Base-by-base conservation (phyloP, 2,113 vertebrate genomes). In the Nyctibius bracteatus region DNA sequence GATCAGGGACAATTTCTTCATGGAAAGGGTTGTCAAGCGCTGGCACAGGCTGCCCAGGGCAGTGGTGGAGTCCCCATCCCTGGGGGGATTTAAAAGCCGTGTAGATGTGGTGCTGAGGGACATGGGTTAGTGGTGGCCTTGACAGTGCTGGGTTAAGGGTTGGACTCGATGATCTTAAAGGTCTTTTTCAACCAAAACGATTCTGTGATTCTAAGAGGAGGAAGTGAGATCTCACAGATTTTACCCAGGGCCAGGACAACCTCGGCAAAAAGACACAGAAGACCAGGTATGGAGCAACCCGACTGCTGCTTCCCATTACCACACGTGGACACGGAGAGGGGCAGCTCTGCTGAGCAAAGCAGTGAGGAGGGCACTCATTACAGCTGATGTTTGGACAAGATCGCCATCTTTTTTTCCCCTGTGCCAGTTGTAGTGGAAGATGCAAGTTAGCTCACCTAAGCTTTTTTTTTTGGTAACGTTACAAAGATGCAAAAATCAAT, bases 391-490 rank as follows among this genome's bases (percentile, higher is more conserved):
- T 49, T 54, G 65, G 49, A 73, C 27, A 55, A 27, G 12, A 58
- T 8, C 25, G 27, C 27, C 17, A 10, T 28, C 8, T 28, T 44
- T 25, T 15, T 1, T 0, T 21, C 14, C 17, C 18, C 41, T 3
- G 4, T 19, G 21, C 61, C 18, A 23, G 30, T 31, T 57, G 24
- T 43, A 58, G 23, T 25, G 51, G 67, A 74, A 90, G 35, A 47
- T 16, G 22, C 8, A 44, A 80, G n/a, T 1, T 47, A 41, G 47
- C 18, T 71, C 27, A 55, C 82, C 68, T 47, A n/a, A 74, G 22
- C 21, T 57, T 52, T 52, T 31, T 2, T 37, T 73, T 66, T 24
- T 0, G 9, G 0, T 18, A 70, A 57, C 0, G 0, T 71, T 81
- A 59, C 35, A 24, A 63, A 86, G 58, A 83, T 37, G 24, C 20